A percentile compares a stretch with the other conserved stretches of the same genome.
Conservation (phyloP, 2,797 vertebrate genomes). For the Nannoperca australis region DNA sequence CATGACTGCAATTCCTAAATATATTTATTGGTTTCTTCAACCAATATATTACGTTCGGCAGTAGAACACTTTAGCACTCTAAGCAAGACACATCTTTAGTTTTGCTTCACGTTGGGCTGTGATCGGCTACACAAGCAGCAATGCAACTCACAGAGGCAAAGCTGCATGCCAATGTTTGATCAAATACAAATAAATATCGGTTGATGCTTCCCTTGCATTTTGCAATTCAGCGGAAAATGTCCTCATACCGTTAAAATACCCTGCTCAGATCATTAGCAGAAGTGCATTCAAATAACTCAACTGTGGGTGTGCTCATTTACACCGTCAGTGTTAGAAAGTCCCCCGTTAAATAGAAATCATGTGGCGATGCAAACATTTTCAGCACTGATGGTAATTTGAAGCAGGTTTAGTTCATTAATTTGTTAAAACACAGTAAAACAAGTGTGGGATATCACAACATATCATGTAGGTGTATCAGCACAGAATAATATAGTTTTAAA, state of each 20-base stretch:
- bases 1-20: conserved; percentile 16
- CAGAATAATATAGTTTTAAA: background rate
- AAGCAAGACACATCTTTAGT: background rate
- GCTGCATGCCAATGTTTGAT: background rate
- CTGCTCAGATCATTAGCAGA: conserved; percentile 38
- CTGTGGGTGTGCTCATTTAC: conserved; percentile 35
- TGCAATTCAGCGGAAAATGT: conserved; percentile 32
- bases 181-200: background rate
- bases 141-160: background rate
- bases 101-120: background rate
- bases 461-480: background rate
- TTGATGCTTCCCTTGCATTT: conserved; percentile 24
- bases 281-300: conserved; percentile 31
- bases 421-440: background rate
- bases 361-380: conserved; percentile 1
- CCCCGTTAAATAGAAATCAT: conserved; percentile 23
- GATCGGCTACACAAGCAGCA: background rate
- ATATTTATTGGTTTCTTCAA: conserved; percentile 14
- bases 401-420: background rate
- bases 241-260: conserved; percentile 27
- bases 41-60: background rate
- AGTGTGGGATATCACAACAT: background rate
- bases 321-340: conserved; percentile 14
- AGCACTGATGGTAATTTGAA: conserved; percentile 11
- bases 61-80: background rate